A percentile compares a stretch with the other conserved stretches of the same genome.
phyloP scores from a whole-genome alignment of 2,888 invertebrate species.

The Drosophila picticornis region DNA sequence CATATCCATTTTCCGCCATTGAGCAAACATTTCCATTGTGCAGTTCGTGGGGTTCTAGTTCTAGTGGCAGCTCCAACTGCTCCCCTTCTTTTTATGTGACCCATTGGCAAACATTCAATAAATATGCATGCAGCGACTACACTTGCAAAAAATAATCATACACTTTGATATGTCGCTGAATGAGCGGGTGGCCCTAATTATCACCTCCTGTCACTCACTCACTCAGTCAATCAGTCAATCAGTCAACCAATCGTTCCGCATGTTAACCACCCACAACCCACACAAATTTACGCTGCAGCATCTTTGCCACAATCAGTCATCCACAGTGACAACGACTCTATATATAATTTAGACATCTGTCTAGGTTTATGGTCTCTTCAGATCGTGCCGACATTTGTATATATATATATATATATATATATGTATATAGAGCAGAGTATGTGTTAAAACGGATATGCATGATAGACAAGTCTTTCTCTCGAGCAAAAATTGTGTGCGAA shows the following conservation, averaged over 20 bases:
- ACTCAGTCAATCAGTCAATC: constrained; percentile 15
- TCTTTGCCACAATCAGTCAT: constrained; percentile 47
- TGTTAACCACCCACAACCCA: constrained; percentile 31
- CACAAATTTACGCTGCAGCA: constrained; percentile 33
- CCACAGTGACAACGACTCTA: constrained; percentile 1
- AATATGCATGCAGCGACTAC: constrained; percentile 12
- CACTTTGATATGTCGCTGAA: background rate
- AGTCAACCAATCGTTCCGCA: constrained; percentile 18
- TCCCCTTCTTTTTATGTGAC: constrained; percentile 21
- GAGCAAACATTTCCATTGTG: constrained; percentile 60
- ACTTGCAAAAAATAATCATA: constrained; percentile 1
- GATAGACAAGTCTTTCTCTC: constrained; percentile 48
- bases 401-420: constrained; percentile 29
- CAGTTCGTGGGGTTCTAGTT: constrained; percentile 45
- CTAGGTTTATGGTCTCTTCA: constrained; percentile 54
- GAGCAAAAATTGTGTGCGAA: constrained; percentile 37
- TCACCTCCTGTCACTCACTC: constrained; percentile 67
- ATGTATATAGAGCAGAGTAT: constrained; percentile 19
- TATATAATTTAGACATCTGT: constrained; percentile 25
- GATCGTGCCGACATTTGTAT: constrained; percentile 64
- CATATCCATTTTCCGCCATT: constrained; percentile 76
- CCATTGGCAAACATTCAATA: constrained; percentile 51
- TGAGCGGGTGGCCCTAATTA: constrained; percentile 68
- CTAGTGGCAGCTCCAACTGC: constrained; percentile 2
- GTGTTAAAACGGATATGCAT: constrained; percentile 73